Base-by-base conservation (phyloP, 1,140 invertebrate genomes). In the Cherax quadricarinatus region DNA sequence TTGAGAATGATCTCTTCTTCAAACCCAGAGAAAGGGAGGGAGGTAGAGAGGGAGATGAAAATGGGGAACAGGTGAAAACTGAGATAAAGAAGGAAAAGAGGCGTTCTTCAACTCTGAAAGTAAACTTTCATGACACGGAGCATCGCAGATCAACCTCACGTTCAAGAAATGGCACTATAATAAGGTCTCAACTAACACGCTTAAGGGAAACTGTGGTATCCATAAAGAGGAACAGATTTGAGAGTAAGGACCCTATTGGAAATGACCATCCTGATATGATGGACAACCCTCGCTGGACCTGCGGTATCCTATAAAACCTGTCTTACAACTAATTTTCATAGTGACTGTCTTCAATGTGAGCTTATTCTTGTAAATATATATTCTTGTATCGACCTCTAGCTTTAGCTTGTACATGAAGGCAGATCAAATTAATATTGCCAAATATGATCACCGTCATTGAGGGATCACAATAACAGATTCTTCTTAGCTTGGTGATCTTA, bases 1-100 rank as follows among this genome's bases (percentile, higher is more conserved):
- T 88, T 30, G 86, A 88, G 30, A 51, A 80, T n/a, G 86, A 80
- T 80, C 75, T 88, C 10, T 88, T 88, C 75, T 88, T 88, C 75
- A 88, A 80, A 18, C 14, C 75, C 2, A 53, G 66, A 24, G 21
- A 51, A 48, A 24, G 51, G 49, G 85, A 78, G 48, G 30, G 14
- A 57, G 24, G 24, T 3, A 21, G 41, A 21, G 73, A 24, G 53
- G 18, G 48, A 9, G 87, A 80, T 57, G n/a, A 18, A 21, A n/a
- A 51, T 48, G 81, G 6, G 57, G 88, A 75, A 24, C 48, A 41
- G 81, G 21, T 4, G 16, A 53, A 78, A 66, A 41, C 6, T 2
- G 85, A 78, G 12, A 48, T 51, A 10, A 89, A 62, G 79, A 88
- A 70, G 60, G 87, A 60, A 18, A 73, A 85, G 14, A 86, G 79